phyloP scores from a whole-genome alignment of 2,113 vertebrate species.

The Pygoscelis antarcticus region DNA sequence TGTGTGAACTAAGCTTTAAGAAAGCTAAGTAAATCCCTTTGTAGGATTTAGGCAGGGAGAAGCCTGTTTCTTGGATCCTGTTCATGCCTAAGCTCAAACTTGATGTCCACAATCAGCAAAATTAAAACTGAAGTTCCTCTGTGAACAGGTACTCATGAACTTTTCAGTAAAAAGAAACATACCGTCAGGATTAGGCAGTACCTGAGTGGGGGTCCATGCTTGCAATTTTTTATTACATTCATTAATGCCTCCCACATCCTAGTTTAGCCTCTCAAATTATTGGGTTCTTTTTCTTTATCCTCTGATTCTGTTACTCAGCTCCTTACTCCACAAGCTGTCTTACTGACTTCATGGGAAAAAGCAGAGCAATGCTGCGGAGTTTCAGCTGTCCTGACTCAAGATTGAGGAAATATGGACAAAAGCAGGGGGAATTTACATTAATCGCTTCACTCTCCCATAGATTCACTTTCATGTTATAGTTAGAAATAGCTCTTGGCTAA shows the following conservation, averaged over 20 bases:
- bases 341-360: background rate
- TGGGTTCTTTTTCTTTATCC: background rate
- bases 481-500: background rate
- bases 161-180: background rate
- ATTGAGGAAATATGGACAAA: background rate
- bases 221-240: background rate
- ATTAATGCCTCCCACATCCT: background rate
- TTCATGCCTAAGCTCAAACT: background rate
- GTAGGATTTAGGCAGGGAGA: background rate
- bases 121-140: background rate
- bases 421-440: background rate
- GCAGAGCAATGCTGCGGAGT: background rate
- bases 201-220: background rate
- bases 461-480: background rate
- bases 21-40: background rate
- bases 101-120: background rate
- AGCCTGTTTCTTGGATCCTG: background rate
- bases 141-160: background rate
- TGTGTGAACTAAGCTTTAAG: background rate
- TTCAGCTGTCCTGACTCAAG: background rate
- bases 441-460: background rate
- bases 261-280: background rate
- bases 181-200: background rate
- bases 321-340: background rate
- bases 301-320: background rate